Evolutionary conservation across 2,113 vertebrate genomes (phyloP).

Genomic region (Calidris pugnax): DNA sequence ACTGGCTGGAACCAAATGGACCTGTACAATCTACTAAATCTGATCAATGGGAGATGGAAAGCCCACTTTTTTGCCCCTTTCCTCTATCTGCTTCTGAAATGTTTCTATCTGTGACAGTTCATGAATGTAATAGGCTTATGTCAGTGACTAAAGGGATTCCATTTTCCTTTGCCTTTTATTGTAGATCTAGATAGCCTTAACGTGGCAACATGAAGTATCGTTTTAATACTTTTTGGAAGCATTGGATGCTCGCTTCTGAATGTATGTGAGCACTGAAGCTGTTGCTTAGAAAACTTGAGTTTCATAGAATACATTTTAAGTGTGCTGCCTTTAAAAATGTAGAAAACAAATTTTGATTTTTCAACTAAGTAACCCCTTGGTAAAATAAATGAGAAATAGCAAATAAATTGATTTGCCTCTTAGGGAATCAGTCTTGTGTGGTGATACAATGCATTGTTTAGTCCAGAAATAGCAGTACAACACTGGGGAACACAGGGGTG

Average conservation of each 20-base stretch:
- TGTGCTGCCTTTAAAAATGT: neutral
- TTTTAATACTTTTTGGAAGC: conserved; percentile 19
- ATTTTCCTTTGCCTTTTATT: neutral
- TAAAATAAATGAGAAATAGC: neutral
- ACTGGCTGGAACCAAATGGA: neutral
- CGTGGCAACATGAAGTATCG: neutral
- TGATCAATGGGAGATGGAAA: neutral
- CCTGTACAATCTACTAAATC: neutral
- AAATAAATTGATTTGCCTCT: neutral
- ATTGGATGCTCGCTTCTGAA: neutral
- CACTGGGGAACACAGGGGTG: neutral
- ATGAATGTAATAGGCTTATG: neutral
- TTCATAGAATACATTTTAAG: neutral
- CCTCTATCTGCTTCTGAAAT: neutral
- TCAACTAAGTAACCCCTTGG: neutral
- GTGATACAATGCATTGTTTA: neutral
- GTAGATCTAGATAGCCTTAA: neutral
- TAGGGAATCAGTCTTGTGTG: neutral
- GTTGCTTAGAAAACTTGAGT: neutral
- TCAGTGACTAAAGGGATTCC: neutral
- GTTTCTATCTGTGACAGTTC: neutral
- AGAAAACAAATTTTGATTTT: neutral
- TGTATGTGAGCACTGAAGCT: neutral
- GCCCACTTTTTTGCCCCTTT: neutral
- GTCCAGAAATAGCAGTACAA: neutral